These are phyloP conservation scores for Microtus agrestis DNA, from an alignment of 2,797 vertebrate species.

Conservation along the genomic window DNA sequence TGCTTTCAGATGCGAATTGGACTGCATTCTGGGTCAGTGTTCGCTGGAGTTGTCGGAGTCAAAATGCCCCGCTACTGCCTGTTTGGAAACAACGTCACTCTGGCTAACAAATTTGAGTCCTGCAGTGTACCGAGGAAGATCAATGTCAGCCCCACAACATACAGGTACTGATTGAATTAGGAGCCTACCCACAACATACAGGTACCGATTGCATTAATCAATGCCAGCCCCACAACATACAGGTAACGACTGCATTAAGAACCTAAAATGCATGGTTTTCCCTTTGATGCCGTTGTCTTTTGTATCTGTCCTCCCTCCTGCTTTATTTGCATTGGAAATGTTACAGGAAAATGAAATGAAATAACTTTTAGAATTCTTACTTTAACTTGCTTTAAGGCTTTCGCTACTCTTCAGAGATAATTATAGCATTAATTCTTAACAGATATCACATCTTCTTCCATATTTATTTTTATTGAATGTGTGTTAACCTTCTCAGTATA, in stretches of 20 bases:
- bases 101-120: conserved; percentile 99
- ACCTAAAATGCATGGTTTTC: not conserved
- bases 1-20: conserved; percentile 96
- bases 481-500: not conserved
- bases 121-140: conserved; percentile 96
- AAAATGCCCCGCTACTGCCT: conserved; percentile 99
- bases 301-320: not conserved
- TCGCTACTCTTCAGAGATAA: not conserved
- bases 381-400: not conserved
- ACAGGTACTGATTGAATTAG: conserved; percentile 90
- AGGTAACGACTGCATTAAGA: conserved; percentile 88
- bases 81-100: conserved; percentile 98
- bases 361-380: not conserved
- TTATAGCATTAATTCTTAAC: not conserved
- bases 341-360: not conserved
- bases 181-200: too few species aligned
- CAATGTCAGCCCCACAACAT: conserved; percentile 97
- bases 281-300: not conserved
- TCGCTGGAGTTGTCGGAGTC: conserved; percentile 98
- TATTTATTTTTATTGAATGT: not conserved
- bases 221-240: conserved; percentile 97
- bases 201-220: conserved; percentile 86
- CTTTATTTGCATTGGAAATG: not conserved
- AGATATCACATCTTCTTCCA: not conserved
- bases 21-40: conserved; percentile 96